Conservation (phyloP, 2,888 invertebrate genomes). For the Patella pellucida region DNA sequence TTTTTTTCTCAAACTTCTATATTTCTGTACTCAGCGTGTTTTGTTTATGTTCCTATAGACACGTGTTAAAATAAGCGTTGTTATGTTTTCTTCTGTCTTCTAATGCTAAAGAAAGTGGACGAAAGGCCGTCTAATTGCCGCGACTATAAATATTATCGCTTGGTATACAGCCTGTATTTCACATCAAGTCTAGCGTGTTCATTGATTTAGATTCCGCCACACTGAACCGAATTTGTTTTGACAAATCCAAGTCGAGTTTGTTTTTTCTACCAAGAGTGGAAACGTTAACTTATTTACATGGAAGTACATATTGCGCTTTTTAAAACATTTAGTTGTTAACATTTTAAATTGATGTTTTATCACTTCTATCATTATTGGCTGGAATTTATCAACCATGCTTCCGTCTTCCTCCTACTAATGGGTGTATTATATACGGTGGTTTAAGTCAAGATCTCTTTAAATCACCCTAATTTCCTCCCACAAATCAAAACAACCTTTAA, state of each 20-base stretch:
- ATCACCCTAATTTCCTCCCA: no score
- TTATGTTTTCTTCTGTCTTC: background rate
- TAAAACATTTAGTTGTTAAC: conserved; percentile 8
- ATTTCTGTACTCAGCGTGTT: background rate
- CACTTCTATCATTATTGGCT: background rate
- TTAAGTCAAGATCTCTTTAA: no score
- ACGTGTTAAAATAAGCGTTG: background rate
- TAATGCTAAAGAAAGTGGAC: background rate
- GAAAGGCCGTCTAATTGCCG: conserved; percentile 4
- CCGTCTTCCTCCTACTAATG: background rate
- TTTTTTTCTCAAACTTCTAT: conserved; percentile 12
- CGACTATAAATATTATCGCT: background rate
- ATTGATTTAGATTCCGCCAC: conserved; percentile 9
- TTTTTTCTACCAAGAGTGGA: background rate
- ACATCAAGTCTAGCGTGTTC: conserved; percentile 9
- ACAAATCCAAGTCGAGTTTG: conserved; percentile 3
- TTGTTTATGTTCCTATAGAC: background rate
- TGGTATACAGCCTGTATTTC: background rate
- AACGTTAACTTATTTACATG: conserved; percentile 7
- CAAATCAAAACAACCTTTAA: no score
- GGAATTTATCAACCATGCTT: conserved; percentile 3
- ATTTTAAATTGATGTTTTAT: background rate
- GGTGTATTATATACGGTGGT: no score
- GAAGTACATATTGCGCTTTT: conserved; percentile 2
- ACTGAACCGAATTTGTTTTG: conserved; percentile 7